phyloP scores from a whole-genome alignment of 2,888 invertebrate genomes.

The Labia minor region DNA sequence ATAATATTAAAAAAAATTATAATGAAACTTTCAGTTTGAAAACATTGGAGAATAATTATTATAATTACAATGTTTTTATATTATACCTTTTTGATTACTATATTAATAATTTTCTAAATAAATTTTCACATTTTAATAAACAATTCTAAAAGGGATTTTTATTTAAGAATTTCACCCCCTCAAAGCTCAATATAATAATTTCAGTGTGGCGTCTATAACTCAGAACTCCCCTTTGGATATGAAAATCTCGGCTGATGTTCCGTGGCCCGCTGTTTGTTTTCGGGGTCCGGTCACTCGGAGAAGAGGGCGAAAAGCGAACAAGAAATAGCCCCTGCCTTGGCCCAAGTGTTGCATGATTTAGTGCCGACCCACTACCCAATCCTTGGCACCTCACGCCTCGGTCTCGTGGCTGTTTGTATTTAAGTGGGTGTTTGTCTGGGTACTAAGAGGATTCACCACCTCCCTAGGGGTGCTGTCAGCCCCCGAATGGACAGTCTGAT shows the following conservation, averaged over 20 bases:
- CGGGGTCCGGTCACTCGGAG: background rate
- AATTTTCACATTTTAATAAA: background rate
- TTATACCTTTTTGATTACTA: too few species aligned
- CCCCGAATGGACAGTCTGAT: background rate
- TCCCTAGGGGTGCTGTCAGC: background rate
- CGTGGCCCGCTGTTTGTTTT: constrained; percentile 7
- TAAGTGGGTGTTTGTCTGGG: background rate
- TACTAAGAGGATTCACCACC: constrained; percentile 5
- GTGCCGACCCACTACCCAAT: background rate
- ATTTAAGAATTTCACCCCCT: background rate
- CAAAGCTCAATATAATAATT: background rate
- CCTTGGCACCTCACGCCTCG: background rate
- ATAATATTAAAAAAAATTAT: too few species aligned
- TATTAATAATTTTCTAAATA: too few species aligned
- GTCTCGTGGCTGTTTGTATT: background rate
- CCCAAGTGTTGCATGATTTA: constrained; percentile 13
- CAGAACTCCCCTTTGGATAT: background rate
- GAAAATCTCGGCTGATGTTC: background rate
- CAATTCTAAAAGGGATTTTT: background rate
- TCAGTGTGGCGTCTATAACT: background rate
- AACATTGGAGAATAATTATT: too few species aligned
- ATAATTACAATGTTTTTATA: too few species aligned
- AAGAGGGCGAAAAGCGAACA: constrained; percentile 1
- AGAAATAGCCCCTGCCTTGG: background rate
- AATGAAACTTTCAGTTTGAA: too few species aligned